Evolutionary conservation across 2,113 vertebrate species (phyloP), one percentile per base, ranked within the genome.

Genomic region (Prietella phreatophila): DNA sequence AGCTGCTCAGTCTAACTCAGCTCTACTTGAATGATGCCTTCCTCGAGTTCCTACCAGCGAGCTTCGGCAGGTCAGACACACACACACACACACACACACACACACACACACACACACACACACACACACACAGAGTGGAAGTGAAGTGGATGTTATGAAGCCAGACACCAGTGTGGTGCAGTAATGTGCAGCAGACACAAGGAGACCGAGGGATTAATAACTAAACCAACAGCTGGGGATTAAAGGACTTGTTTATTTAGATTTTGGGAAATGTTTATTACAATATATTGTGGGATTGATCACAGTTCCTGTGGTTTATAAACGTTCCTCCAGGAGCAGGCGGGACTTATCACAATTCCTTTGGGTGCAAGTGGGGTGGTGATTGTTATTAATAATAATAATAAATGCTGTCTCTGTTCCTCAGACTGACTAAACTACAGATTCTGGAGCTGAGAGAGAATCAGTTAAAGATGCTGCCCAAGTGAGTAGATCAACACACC

Each of bases 21-120:
- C 96, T 99, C 90, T 99, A 99, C 94, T 94, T 99, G 95, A 99
- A 99, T 82, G 98, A 99, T 94, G 98, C 97, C 93, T 99, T 99
- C 93, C 96, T 99, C 91, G 98, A 99, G 93, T 99, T 99, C 90
- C 94, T 99, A 88, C 98, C 98, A 88, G 97, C 97, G 90, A 99
- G 97, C 92, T 99, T 99, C 91, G 98, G 98, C 94, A 98, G 98
- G 98, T 99, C 93, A 93, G 96, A 84, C 10, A 55, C 60, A 53
- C 42, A 22, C 14, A 67, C 58, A 79, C 75, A 60, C 27, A 42
- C 58, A 33, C 9, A 55, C 58, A 58, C 60, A 27, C 17, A 65
- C 47, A 82, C 80, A 42, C 50, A 65, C 36, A 65, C 56, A 33
- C 79, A 19, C 6, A 19, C 30, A 9, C 33, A 6, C 67, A 36